Base-by-base conservation (phyloP, 2,888 invertebrate species). In the Folsomia candida region DNA sequence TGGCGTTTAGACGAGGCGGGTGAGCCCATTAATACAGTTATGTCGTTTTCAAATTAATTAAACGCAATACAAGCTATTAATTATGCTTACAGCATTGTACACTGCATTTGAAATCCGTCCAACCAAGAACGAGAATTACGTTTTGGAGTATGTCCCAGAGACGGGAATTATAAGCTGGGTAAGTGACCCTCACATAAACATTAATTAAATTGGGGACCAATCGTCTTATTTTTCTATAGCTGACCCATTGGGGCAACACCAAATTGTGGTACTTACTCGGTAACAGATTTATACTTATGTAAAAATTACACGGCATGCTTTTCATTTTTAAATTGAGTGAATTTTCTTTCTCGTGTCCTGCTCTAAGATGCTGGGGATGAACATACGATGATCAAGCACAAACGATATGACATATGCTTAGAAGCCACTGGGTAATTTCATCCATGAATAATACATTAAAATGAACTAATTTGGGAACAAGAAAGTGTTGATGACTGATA, bases 211-310 rank as follows among this genome's bases (percentile, higher is more conserved):
- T 60, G 26, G 26, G n/a, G 20, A 58, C 14, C 20, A 18, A 18
- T 58, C 20, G 22, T 58, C 22, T 18, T 20, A 9, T 58, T 58
- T 9, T 60, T 60, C 22, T 18, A 63, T 63, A 37, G 11, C 37
- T 54, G 11, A 20, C 54, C 22, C 18, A 20, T 54, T 62, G 73
- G 18, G 76, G 74, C 11, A 24, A 67, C 29, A 74, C 74, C 22
- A 74, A 73, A 66, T 24, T 71, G 18, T 76, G 76, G 76, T 75
- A 76, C 61, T 29, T 76, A 61, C n/a, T n/a, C n/a, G 37, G 37
- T 37, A 37, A n/a, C 37, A 37, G 6, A 37, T 37, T 37, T 37
- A 37, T n/a, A n/a, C n/a, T n/a, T n/a, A n/a, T n/a, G n/a, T n/a
- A n/a, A n/a, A n/a, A n/a, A n/a, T n/a, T n/a, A n/a, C n/a, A n/a